A percentile compares a stretch with the other conserved stretches of the same genome.
Evolutionary conservation across 92 coral and sea anemone species (phyloP).

Genomic region (Montipora capitata): DNA sequence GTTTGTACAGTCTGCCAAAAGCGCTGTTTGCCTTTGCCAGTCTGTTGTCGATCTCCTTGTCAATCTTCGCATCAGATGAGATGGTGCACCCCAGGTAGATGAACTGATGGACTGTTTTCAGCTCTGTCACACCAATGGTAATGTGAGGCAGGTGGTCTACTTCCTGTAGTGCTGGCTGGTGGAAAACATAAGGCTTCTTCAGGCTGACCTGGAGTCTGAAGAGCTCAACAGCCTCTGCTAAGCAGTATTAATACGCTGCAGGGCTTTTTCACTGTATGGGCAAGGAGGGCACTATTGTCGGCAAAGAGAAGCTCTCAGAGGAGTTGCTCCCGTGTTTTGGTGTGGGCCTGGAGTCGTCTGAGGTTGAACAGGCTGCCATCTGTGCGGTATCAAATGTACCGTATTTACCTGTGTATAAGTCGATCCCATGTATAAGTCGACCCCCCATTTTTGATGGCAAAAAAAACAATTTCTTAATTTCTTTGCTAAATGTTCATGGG

Average conservation of each 20-base stretch:
- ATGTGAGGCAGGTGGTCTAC: slow-evolving; percentile 30
- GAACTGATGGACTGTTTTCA: slow-evolving; percentile 30
- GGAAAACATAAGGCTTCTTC: no score
- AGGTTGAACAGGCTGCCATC: no score
- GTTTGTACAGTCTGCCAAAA: slow-evolving; percentile 50
- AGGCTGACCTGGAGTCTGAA: no score
- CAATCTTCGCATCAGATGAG: not conserved
- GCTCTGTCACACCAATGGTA: slow-evolving; percentile 11
- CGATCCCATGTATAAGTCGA: no score
- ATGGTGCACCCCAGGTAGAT: slow-evolving; percentile 51
- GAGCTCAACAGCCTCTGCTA: no score
- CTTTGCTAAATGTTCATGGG: no score
- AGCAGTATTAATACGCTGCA: no score
- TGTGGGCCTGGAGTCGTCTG: slow-evolving; percentile 18
- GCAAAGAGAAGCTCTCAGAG: not conserved
- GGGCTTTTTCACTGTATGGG: slow-evolving; percentile 44
- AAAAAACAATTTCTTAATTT: no score
- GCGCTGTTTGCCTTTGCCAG: not conserved
- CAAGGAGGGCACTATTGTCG: slow-evolving; percentile 37
- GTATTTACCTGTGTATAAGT: no score
- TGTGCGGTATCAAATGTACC: no score
- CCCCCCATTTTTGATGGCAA: no score
- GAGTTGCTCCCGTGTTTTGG: slow-evolving; percentile 51
- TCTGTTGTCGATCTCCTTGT: no score
- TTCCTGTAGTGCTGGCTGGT: slow-evolving; percentile 24